Base-by-base conservation (phyloP, 2,888 invertebrate species). In the Globia sparganii region DNA sequence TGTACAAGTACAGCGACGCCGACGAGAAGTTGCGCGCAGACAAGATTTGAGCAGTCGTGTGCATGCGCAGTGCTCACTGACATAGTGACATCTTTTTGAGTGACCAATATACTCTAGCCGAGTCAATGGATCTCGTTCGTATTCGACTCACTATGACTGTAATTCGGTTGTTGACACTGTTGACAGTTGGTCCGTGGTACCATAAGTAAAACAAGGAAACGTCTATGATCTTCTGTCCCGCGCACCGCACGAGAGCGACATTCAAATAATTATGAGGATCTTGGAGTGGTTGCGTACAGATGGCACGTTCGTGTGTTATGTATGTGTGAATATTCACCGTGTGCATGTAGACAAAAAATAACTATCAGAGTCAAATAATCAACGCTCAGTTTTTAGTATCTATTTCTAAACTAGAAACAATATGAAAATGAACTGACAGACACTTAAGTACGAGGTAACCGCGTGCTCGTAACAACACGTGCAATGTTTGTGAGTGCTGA, bases 401-500 rank as follows among this genome's bases (percentile, higher is more conserved):
- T 76, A 40, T n/a, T 64, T 31, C n/a, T 62, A 31, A 64, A 65
- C 56, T 59, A 49, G n/a, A 5, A 40, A 15, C 37, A 21, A 18
- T 43, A 21, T 18, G n/a, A 9, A 69, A 25, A 25, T 18, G 25
- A 6, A 80, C 18, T 58, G 40, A 58, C 69, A 21, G 61, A 58
- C 31, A 37, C 15, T 34, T 68, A n/a, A n/a, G n/a, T n/a, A 56
- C 25, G 49, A 61, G 13, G 34, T 28, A 6, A n/a, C 11, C 34
- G 46, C 56, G 15, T 46, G 43, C 40, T 67, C 53, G 67, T 71
- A 37, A 68, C 13, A n/a, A 53, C 58, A 59, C 49, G 64, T 69
- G 69, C 37, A 62, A 76, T 59, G 68, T 25, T 40, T 58, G 71
- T 34, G 28, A 28, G 74, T 72, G 80, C 25, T 84, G 84, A 80